Base-by-base conservation (phyloP, 2,113 vertebrate species). In the Atherinomorus stipes region DNA sequence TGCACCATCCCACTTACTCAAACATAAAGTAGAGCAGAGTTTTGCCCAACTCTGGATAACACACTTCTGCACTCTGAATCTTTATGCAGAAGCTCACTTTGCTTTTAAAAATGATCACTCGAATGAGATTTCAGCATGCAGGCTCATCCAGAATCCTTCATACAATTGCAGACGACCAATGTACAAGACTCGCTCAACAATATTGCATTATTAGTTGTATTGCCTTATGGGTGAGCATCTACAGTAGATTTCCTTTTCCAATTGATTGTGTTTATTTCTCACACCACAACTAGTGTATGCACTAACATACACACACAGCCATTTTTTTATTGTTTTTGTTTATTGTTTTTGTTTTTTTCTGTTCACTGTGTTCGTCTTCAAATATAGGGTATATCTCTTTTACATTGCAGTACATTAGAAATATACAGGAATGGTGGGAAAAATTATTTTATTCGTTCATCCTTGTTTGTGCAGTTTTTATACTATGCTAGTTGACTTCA, bases 201-300 rank as follows among this genome's bases (percentile, higher is more conserved):
- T 34, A 78, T 61, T 60, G 64, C 44, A 64, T 73, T 65, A 37
- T 57, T 84, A 54, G 47, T 69, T 74, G 38, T 61, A 56, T 51
- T 67, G 65, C 51, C 56, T 77, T 37, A 25, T 26, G 16, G 68
- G 49, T 73, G 62, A 73, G 23, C 15, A 25, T 82, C 53, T 77
- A 45, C 23, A 61, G 26, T n/a, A n/a, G n/a, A n/a, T n/a, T 80
- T 72, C 28, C 12, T 74, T 81, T 80, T 80, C 34, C 2, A n/a
- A 38, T 26, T 69, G 50, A 80, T 51, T 54, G 69, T 71, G 6
- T 68, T 64, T 22, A 51, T 79, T 65, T 47, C 62, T 69, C 23
- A 54, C 77, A 50, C 25, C 45, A 56, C 26, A 61, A 57, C 31
- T 13, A 56, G 22, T 76, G 62, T 73, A 80, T 73, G 54, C 76